phyloP scores from a whole-genome alignment of 2,888 invertebrate species.

The Bimastos eiseni region DNA sequence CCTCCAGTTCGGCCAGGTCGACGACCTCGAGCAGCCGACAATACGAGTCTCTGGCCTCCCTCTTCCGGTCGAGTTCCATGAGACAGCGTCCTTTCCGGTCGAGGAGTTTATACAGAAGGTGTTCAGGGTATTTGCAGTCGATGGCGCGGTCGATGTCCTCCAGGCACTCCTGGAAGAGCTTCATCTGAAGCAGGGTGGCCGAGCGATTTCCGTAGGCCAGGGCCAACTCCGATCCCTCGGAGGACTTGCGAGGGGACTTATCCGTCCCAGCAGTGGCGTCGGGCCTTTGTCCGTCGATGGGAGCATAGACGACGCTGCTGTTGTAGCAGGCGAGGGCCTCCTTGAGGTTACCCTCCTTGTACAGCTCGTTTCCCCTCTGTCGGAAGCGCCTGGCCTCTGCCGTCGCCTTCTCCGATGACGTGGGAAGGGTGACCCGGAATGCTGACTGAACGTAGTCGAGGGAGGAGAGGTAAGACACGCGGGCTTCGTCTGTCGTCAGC shows the following conservation, averaged over 20 bases:
- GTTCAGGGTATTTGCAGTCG: constrained; percentile 69
- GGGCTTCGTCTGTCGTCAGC: constrained; percentile 47
- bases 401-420: constrained; percentile 48
- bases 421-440: constrained; percentile 38
- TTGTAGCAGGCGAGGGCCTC: constrained; percentile 53
- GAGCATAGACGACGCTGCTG: constrained; percentile 50
- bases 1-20: constrained; percentile 30
- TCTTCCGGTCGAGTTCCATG: constrained; percentile 25
- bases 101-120: constrained; percentile 71
- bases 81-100: constrained; percentile 72
- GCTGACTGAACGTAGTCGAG: constrained; percentile 47
- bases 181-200: constrained; percentile 52
- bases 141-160: constrained; percentile 53
- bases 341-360: constrained; percentile 50
- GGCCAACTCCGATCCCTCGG: constrained; percentile 29
- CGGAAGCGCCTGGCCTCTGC: constrained; percentile 54
- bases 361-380: constrained; percentile 56
- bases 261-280: not conserved
- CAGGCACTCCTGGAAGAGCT: constrained; percentile 47
- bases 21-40: constrained; percentile 27
- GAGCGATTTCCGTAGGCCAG: constrained; percentile 53
- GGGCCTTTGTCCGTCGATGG: constrained; percentile 30
- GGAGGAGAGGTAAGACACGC: constrained; percentile 45
- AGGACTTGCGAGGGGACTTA: not conserved
- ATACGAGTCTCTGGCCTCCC: constrained; percentile 31